phyloP scores from a whole-genome alignment of 2,888 invertebrate species.

The Hemicrepidius hirtus region DNA sequence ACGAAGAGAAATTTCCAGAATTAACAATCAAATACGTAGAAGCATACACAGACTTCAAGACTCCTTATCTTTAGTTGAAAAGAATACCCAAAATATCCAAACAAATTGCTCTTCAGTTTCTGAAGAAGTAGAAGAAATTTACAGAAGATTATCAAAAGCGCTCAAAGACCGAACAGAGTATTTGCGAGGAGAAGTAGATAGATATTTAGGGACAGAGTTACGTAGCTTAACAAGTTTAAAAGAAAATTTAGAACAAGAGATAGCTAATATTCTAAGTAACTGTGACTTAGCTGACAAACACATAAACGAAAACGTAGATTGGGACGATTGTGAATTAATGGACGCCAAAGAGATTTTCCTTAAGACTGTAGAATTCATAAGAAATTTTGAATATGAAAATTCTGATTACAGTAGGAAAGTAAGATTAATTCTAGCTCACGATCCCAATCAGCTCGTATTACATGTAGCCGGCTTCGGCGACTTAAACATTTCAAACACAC shows the following conservation, averaged over 20 bases:
- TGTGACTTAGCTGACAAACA: slow-evolving; percentile 97
- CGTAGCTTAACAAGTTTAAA: slow-evolving; percentile 90
- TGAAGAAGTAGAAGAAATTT: slow-evolving; percentile 96
- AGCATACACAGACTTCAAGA: slow-evolving; percentile 93
- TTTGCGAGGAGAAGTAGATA: slow-evolving; percentile 92
- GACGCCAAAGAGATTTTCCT: slow-evolving; percentile 97
- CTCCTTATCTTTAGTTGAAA: slow-evolving; percentile 87
- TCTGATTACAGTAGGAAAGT: slow-evolving; percentile 91
- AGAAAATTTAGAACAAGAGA: slow-evolving; percentile 95
- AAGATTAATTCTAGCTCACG: slow-evolving; percentile 91
- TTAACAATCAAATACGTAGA: slow-evolving; percentile 80
- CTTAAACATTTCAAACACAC: slow-evolving; percentile 83
- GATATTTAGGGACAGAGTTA: slow-evolving; percentile 91
- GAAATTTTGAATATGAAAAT: slow-evolving; percentile 95
- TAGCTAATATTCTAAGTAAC: slow-evolving; percentile 96
- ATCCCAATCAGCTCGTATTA: slow-evolving; percentile 92
- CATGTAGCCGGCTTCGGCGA: slow-evolving; percentile 94
- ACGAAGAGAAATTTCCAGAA: slow-evolving; percentile 77
- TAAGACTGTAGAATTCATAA: slow-evolving; percentile 95
- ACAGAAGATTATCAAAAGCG: slow-evolving; percentile 89
- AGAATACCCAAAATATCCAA: slow-evolving; percentile 91
- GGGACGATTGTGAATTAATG: slow-evolving; percentile 95
- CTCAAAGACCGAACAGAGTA: slow-evolving; percentile 92
- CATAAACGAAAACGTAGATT: slow-evolving; percentile 88
- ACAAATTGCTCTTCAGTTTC: slow-evolving; percentile 92